Evolutionary conservation across 2,113 vertebrate species (phyloP).

Genomic region (Thamnophis sirtalis): DNA sequence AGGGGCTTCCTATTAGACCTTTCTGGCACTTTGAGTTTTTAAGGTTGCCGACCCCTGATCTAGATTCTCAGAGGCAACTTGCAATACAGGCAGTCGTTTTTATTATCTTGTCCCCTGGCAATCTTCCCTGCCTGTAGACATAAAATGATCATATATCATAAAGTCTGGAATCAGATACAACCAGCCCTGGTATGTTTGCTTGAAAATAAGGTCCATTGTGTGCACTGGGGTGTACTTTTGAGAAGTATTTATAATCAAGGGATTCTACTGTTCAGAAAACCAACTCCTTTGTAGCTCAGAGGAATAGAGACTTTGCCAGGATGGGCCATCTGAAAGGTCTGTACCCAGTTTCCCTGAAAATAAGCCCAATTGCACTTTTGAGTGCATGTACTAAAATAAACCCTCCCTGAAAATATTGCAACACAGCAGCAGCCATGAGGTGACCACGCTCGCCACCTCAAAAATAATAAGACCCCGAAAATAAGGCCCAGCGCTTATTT

Average conservation of each 20-base stretch:
- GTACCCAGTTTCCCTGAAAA: no score
- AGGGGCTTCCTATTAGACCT: no score
- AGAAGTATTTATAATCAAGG: not conserved
- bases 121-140: not conserved
- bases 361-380: no score
- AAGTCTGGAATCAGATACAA: not conserved
- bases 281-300: not conserved
- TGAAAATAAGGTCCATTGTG: not conserved
- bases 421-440: no score
- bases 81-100: not conserved
- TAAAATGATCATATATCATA: not conserved
- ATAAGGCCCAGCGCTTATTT: no score
- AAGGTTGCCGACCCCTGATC: no score
- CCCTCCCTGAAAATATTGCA: no score
- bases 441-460: no score
- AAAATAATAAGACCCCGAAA: no score
- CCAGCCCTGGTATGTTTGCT: not conserved
- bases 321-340: not conserved
- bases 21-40: no score
- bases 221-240: not conserved
- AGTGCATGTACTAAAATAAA: no score
- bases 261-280: not conserved
- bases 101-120: not conserved
- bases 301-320: not conserved
- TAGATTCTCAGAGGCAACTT: not conserved